A percentile compares a stretch with the other conserved stretches of the same genome.
Conservation (phyloP, 1,140 invertebrate genomes). For the Temnothorax curvispinosus region DNA sequence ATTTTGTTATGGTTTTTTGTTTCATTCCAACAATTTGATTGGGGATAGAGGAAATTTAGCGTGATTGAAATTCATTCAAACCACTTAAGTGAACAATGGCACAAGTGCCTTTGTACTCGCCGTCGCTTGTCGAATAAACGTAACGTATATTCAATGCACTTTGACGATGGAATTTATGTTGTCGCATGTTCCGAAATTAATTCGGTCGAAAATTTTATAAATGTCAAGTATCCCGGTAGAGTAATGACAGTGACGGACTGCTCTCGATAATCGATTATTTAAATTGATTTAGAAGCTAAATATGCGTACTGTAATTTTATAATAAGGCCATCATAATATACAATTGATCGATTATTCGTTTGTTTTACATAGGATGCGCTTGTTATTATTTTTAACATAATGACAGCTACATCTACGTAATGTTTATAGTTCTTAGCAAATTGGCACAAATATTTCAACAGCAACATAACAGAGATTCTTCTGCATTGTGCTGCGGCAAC, state of each 20-base stretch:
- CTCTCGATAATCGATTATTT: conserved; percentile 21
- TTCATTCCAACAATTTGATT: conserved; percentile 41
- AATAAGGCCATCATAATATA: not conserved
- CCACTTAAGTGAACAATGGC: conserved; percentile 57
- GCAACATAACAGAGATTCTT: not conserved
- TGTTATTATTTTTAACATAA: not conserved
- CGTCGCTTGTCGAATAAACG: conserved; percentile 36
- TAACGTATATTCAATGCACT: conserved; percentile 30
- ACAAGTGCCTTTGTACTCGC: conserved; percentile 52
- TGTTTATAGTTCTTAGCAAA: not conserved
- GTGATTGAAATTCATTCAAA: conserved; percentile 54
- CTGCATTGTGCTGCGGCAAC: not conserved
- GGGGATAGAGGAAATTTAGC: conserved; percentile 51
- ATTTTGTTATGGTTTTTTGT: conserved; percentile 43
- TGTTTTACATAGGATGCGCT: not conserved
- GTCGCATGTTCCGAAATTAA: conserved; percentile 41
- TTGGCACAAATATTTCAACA: not conserved
- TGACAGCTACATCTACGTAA: not conserved
- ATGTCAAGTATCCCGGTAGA: conserved; percentile 1
- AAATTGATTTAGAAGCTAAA: conserved; percentile 15
- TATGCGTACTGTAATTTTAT: not conserved
- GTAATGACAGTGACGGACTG: not conserved
- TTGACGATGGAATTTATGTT: conserved; percentile 44
- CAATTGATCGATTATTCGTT: not conserved
- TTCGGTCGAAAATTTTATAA: conserved; percentile 39